Base-by-base conservation (phyloP, 2,113 vertebrate species). In the Stegastes partitus region DNA sequence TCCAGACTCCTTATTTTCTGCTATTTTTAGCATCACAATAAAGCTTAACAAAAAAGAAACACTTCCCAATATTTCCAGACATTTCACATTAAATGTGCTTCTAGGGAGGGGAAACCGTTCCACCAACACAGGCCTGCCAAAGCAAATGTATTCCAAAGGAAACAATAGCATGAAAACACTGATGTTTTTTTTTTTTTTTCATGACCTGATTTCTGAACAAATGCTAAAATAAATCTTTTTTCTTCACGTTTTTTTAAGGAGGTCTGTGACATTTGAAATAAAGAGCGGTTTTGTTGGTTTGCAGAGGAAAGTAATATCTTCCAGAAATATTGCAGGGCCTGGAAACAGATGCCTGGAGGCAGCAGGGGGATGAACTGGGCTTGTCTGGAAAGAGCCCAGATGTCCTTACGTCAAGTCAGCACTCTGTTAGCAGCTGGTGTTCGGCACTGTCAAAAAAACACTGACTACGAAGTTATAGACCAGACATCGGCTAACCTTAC, bases 11-110 rank as follows among this genome's bases (percentile, higher is more conserved):
- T 61, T 82, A 58, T 74, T 79, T 70, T 78, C 4, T 7, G 18
- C 86, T 94, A 93, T 93, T 92, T 93, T 89, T 94, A 93, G 91
- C 68, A 77, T 83, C 83, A 92, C 92, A 94, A 93, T 92, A 92
- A 90, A 90, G 81, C 51, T 42, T 15, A 58, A 84, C 31, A 81
- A 83, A 78, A 84, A 81, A 74, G 63, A 83, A 81, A 80, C 39
- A 68, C 68, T 69, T 81, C 77, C 74, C 79, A 79, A 84, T 71
- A 74, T 89, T 89, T 92, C 86, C 91, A 91, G 91, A 89, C 90
- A 77, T 91, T 90, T 91, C 83, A 83, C 84, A 87, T 90, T 87
- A 92, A 91, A 87, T 75, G 85, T 75, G 82, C 82, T 91, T 89
- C 89, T 80, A 67, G 74, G 85, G 89, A 89, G 66, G 74, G 75